A percentile compares a stretch with the other conserved stretches of the same genome.
These are phyloP conservation scores for Gymnogyps californianus DNA, from an alignment of 2,113 vertebrate species.

Conservation along the genomic window DNA sequence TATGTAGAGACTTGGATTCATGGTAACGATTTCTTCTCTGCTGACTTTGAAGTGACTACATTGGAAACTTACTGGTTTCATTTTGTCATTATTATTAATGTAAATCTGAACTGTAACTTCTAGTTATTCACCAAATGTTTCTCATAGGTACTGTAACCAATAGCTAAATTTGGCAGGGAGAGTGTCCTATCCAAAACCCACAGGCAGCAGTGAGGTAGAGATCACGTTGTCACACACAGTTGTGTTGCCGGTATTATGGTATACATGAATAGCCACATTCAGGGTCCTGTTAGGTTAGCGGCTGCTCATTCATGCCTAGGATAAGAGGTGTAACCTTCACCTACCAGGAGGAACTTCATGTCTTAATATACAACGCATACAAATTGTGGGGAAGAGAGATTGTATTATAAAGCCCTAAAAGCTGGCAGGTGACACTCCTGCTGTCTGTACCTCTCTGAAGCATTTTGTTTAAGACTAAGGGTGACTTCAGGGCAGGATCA, in stretches of 20 bases:
- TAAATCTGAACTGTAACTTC: background rate
- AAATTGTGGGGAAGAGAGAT: background rate
- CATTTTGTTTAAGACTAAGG: background rate
- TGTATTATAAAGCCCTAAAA: background rate
- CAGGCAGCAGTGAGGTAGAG: background rate
- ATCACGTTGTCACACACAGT: background rate
- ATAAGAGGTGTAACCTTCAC: background rate
- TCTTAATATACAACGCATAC: background rate
- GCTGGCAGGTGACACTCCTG: background rate
- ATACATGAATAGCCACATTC: background rate
- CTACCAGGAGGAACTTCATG: background rate
- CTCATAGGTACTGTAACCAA: background rate
- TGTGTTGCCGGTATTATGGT: background rate
- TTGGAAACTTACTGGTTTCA: background rate
- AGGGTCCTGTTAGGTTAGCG: fast-evolving
- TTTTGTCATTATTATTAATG: background rate
- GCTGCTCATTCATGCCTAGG: background rate
- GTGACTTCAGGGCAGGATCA: background rate
- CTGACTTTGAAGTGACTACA: background rate
- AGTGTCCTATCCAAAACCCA: background rate
- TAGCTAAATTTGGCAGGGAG: background rate
- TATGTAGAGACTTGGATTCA: background rate
- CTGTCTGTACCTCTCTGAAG: background rate
- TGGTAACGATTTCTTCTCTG: background rate
- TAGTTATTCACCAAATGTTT: background rate